These are phyloP conservation scores for Pelochelys cantorii DNA, from an alignment of 2,797 vertebrate species.

Conservation along the genomic window DNA sequence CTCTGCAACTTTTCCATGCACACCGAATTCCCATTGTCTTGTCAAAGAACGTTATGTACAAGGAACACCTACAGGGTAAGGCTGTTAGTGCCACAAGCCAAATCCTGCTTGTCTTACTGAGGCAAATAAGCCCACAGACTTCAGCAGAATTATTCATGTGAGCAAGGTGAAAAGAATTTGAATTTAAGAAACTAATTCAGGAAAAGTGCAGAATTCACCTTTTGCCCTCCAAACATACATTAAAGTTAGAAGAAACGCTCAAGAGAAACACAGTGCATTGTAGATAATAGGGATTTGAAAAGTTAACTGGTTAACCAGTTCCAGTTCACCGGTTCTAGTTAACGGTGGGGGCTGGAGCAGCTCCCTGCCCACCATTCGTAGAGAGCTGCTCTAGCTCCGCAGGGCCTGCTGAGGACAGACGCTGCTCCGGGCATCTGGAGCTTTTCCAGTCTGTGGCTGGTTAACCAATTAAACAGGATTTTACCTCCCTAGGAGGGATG, in stretches of 20 bases:
- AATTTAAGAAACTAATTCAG: neutral
- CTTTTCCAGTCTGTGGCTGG: too few species aligned
- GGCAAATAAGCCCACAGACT: fast-evolving
- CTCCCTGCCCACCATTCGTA: too few species aligned
- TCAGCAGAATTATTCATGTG: neutral
- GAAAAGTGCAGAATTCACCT: neutral
- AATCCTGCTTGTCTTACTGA: neutral
- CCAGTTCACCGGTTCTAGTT: too few species aligned
- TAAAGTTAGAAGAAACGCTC: neutral
- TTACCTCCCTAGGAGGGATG: too few species aligned
- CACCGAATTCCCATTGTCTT: conserved; percentile 18
- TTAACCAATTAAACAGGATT: too few species aligned
- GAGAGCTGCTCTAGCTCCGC: too few species aligned
- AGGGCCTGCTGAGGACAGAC: too few species aligned
- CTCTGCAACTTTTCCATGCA: neutral
- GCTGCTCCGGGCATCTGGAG: too few species aligned
- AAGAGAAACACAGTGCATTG: neutral
- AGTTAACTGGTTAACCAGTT: too few species aligned
- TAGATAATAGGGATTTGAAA: neutral
- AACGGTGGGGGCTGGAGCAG: too few species aligned
- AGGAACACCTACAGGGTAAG: neutral
- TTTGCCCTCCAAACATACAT: neutral
- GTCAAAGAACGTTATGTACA: neutral
- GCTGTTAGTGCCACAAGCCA: neutral
- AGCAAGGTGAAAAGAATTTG: neutral